Evolutionary conservation across 1,140 invertebrate genomes (phyloP), one percentile per base, ranked within the genome.

Genomic region (Kradibia gibbosae): DNA sequence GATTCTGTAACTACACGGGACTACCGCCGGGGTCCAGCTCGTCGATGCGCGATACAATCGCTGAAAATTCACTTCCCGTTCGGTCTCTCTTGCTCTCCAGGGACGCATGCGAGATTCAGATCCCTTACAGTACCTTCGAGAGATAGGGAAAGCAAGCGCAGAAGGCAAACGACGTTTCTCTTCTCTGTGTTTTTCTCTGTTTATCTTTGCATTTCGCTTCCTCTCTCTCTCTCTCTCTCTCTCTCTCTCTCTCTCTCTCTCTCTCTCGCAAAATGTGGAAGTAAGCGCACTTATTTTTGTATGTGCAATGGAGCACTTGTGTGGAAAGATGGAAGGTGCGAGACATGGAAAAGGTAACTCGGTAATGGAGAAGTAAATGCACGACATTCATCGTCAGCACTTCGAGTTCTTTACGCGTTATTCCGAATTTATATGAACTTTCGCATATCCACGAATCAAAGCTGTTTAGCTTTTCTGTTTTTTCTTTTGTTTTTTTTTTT

Each of bases 21-120:
- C 17, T 53, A n/a, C 11, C 48, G 39, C 53, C 31, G 60, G n/a
- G 42, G 55, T 77, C 57, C 75, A 39, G 62, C 62, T 67, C 28
- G 60, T 28, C 75, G 75, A 67, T 78, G 62, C 75, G 60, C 75
- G 77, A 71, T 79, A 72, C 48, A 17, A 79, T 72, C 65, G 77
- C 34, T 79, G 72, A 79, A 79, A 79, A 79, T 57, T 67, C 77
- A 10, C 77, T 48, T 39, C 42, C 42, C 57, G 17, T 57, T 48
- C 39, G 28, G n/a, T 7, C 55, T 25, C 55, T 28, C 17, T 28
- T 11, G 8, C 62, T n/a, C 62, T n/a, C 62, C 20, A 20, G 25
- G 62, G 36, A 8, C 25, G 11, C 62, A 1, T 39, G 25, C 42
- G 39, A 70, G 65, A 70, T 42, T 42, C 65, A 25, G 34, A 70